These are phyloP conservation scores for Puntigrus tetrazona DNA, from an alignment of 2,113 vertebrate species.

Conservation along the genomic window DNA sequence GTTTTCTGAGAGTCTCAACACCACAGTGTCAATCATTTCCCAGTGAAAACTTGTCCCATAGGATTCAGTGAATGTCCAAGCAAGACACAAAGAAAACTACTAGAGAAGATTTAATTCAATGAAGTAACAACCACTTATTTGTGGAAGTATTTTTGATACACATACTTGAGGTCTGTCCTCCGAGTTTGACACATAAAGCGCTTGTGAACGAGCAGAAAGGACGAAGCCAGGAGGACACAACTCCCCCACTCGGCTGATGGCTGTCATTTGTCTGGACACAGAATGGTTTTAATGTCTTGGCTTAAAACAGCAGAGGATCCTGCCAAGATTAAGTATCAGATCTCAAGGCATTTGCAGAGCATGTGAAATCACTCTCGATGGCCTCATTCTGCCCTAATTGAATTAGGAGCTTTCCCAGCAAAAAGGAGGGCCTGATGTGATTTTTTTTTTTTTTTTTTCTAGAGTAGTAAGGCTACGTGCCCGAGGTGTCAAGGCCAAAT, in stretches of 20 bases:
- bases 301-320: constrained; percentile 67
- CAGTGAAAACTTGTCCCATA: background rate
- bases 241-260: constrained; percentile 46
- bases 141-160: background rate
- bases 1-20: constrained; percentile 39
- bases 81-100: background rate
- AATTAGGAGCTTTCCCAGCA: constrained; percentile 73
- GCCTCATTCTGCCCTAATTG: constrained; percentile 74
- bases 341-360: constrained; percentile 69
- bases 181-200: background rate
- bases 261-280: constrained; percentile 61
- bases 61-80: background rate
- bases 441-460: background rate
- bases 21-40: constrained; percentile 38
- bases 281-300: constrained; percentile 69
- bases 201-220: constrained; percentile 1
- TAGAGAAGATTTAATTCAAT: background rate
- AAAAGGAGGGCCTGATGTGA: constrained; percentile 46
- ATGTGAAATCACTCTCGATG: constrained; percentile 70
- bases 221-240: constrained; percentile 8
- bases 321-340: constrained; percentile 74
- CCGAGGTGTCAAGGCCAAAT: constrained; percentile 58
- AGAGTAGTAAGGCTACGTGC: constrained; percentile 44
- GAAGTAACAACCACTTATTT: background rate
- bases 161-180: constrained; percentile 23